Evolutionary conservation across 2,888 invertebrate genomes (phyloP), one percentile per base, ranked within the genome.

Genomic region (Criorhina ranunculi): DNA sequence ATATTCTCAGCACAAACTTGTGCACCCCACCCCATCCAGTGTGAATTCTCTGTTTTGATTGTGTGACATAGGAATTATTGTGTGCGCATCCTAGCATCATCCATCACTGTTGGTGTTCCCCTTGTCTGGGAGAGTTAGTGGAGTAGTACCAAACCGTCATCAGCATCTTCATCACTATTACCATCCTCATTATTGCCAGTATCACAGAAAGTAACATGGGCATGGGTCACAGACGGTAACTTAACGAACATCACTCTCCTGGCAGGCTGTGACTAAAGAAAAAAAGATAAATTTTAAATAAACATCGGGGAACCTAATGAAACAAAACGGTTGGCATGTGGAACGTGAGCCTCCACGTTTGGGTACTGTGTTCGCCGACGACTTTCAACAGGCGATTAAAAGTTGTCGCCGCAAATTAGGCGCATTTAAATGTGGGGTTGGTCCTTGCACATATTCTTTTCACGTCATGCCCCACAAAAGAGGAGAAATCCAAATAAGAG

Each of bases 321-420:
- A 29, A 69, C 35, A 62, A 60, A 67, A 67, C 44, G 24, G 46
- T 35, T 44, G 49, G 24, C 55, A 57, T 75, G 69, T 67, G 40
- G 53, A 59, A 37, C 62, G 40, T 59, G 49, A 49, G 37, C 51
- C 59, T 70, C 35, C 31, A 12, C 7, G 49, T n/a, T 31, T 15
- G 7, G 46, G 11, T 40, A 8, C 44, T 75, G 37, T 9, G 62
- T 9, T 42, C 8, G 35, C 24, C 44, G 12, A 35, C 59, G 72
- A 73, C 86, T 86, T 85, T 86, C 81, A 86, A 86, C 86, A 86
- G 86, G 86, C 86, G 80, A 86, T 86, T 81, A 86, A 81, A 81
- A 81, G 51, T 80, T 75, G 79, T 80, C 75, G 70, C 75, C 79
- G 46, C 85, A 79, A 76, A 79, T 80, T 79, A 75, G 75, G 64